These are phyloP conservation scores for Dolichoris vasculosae DNA, from an alignment of 1,140 invertebrate genomes.

Conservation along the genomic window DNA sequence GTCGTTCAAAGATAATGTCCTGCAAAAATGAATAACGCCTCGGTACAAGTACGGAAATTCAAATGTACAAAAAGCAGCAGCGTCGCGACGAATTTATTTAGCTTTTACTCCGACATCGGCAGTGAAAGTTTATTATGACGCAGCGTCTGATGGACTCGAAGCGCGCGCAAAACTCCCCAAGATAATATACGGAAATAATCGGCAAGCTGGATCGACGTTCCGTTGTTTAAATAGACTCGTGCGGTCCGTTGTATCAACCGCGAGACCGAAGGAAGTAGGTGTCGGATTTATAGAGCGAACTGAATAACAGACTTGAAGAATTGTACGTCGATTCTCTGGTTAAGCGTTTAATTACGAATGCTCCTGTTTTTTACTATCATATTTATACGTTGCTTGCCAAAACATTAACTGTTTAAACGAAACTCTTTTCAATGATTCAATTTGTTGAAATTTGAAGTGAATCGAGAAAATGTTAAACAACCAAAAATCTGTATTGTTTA, in stretches of 20 bases:
- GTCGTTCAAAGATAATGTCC: neutral
- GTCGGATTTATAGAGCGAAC: neutral
- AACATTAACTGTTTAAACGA: neutral
- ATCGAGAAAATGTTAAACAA: neutral
- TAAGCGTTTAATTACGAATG: neutral
- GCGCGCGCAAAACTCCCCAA: neutral
- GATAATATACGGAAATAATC: slow-evolving; percentile 49
- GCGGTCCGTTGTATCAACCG: slow-evolving; percentile 40
- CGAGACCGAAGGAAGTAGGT: slow-evolving; percentile 50
- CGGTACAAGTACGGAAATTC: neutral
- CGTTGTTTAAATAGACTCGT: slow-evolving; percentile 59
- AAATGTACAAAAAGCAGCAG: neutral
- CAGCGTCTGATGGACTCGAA: slow-evolving; percentile 14
- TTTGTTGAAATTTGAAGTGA: neutral
- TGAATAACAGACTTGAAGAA: slow-evolving; percentile 15
- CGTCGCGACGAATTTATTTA: slow-evolving; percentile 20
- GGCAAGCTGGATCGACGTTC: slow-evolving; percentile 31
- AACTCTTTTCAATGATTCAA: neutral
- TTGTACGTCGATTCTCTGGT: neutral
- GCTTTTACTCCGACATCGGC: neutral
- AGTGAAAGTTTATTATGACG: slow-evolving; percentile 39
- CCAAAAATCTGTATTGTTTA: too few species aligned
- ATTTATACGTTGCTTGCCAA: neutral
- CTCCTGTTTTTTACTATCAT: neutral
- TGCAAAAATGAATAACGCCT: neutral